Evolutionary conservation across 2,113 vertebrate genomes (phyloP).

Genomic region (Takifugu flavidus): DNA sequence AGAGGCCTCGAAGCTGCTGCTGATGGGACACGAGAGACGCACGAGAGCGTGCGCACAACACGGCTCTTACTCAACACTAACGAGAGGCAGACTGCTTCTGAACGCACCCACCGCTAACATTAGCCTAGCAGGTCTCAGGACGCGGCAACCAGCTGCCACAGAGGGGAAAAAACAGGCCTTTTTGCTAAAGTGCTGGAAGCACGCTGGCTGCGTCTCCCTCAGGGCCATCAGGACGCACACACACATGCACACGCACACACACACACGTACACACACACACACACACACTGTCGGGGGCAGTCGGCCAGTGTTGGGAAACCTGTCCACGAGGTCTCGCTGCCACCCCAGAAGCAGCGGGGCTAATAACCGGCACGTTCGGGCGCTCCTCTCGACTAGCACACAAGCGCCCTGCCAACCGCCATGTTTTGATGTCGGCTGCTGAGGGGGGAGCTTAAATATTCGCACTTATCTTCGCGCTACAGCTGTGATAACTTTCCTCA

Average conservation of each 20-base stretch:
- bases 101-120: slow-evolving; percentile 79
- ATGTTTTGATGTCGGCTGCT: slow-evolving; percentile 65
- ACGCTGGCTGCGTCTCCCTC: slow-evolving; percentile 62
- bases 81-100: slow-evolving; percentile 71
- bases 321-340: slow-evolving; percentile 56
- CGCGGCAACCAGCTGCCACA: slow-evolving; percentile 76
- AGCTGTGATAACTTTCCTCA: slow-evolving; percentile 55
- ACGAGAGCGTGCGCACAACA: not conserved
- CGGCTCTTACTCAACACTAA: slow-evolving; percentile 73
- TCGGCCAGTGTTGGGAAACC: slow-evolving; percentile 52
- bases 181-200: slow-evolving; percentile 70
- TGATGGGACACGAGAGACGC: slow-evolving; percentile 18
- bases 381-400: slow-evolving; percentile 49
- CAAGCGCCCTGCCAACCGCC: slow-evolving; percentile 45
- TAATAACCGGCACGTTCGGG: slow-evolving; percentile 49
- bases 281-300: slow-evolving; percentile 5
- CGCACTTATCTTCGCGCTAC: slow-evolving; percentile 61
- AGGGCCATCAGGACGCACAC: slow-evolving; percentile 32
- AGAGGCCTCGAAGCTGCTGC: not conserved
- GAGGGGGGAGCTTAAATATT: slow-evolving; percentile 68
- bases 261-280: not conserved
- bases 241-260: too few species aligned
- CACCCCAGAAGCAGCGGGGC: slow-evolving; percentile 62
- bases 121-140: slow-evolving; percentile 76
- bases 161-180: slow-evolving; percentile 35